Conservation (phyloP, 2,888 invertebrate species). For the Platycnemis pennipes region DNA sequence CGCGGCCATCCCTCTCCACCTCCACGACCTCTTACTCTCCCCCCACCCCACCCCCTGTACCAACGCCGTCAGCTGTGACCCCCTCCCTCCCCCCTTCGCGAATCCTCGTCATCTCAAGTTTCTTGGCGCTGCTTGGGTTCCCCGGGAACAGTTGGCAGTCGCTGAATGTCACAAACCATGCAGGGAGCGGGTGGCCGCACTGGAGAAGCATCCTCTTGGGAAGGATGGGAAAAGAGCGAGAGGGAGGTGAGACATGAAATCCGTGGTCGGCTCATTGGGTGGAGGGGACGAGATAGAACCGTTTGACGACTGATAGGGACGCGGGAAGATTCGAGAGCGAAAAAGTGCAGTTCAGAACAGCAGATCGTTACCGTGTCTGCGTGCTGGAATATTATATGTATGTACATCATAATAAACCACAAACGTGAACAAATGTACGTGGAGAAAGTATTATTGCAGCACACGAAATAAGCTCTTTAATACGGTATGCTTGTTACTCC, state of each 20-base stretch:
- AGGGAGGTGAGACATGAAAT: background rate
- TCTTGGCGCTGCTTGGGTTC: conserved; percentile 20
- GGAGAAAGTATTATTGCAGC: too few relatives aligned
- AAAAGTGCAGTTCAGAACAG: too few relatives aligned
- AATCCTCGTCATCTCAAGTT: background rate
- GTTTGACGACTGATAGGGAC: background rate
- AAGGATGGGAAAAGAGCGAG: background rate
- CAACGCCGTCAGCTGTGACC: conserved; percentile 1
- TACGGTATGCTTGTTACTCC: too few relatives aligned
- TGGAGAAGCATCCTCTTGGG: background rate
- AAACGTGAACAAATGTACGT: too few relatives aligned
- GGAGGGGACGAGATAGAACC: background rate
- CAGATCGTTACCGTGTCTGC: too few relatives aligned
- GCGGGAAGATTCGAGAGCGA: too few relatives aligned
- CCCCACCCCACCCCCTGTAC: background rate
- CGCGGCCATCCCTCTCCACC: background rate
- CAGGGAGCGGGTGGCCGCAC: background rate
- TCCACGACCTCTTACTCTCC: background rate
- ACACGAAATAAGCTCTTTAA: too few relatives aligned
- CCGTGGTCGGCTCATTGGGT: background rate
- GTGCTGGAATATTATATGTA: too few relatives aligned
- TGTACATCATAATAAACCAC: too few relatives aligned
- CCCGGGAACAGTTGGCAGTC: conserved; percentile 13
- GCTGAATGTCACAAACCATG: conserved; percentile 13
- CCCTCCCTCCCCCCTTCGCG: background rate